Evolutionary conservation across 1,140 invertebrate species (phyloP).

Genomic region (Ceratosolen solmsi): DNA sequence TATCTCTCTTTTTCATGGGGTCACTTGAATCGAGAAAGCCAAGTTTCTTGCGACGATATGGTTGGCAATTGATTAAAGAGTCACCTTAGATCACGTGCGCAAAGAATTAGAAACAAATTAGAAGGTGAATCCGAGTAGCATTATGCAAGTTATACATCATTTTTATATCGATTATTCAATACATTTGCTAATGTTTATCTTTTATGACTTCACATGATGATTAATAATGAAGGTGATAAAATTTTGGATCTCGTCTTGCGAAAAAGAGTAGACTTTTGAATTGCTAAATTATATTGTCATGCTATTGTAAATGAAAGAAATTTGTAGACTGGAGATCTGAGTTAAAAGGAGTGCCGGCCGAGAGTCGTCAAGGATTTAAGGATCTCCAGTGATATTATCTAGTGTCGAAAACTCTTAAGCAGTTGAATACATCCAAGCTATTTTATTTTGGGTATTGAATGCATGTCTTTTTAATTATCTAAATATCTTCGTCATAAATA

Average conservation of each 20-base stretch:
- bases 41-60: no score
- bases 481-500: constrained; percentile 5
- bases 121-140: not conserved
- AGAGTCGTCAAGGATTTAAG: not conserved
- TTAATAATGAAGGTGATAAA: not conserved
- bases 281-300: not conserved
- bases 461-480: constrained; percentile 13
- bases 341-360: constrained; percentile 9
- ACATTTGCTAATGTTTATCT: not conserved
- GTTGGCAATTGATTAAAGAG: not conserved
- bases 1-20: not conserved
- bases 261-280: not conserved
- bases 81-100: not conserved
- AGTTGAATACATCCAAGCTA: not conserved
- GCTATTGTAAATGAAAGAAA: not conserved
- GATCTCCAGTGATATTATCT: not conserved
- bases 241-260: not conserved
- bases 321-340: not conserved
- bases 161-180: not conserved
- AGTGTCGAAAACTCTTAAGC: not conserved
- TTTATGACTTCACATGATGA: not conserved
- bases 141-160: not conserved
- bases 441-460: not conserved
- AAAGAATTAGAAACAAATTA: no score
- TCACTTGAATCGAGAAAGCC: not conserved